Evolutionary conservation across 2,888 invertebrate genomes (phyloP).

Genomic region (Apodemia mormo): DNA sequence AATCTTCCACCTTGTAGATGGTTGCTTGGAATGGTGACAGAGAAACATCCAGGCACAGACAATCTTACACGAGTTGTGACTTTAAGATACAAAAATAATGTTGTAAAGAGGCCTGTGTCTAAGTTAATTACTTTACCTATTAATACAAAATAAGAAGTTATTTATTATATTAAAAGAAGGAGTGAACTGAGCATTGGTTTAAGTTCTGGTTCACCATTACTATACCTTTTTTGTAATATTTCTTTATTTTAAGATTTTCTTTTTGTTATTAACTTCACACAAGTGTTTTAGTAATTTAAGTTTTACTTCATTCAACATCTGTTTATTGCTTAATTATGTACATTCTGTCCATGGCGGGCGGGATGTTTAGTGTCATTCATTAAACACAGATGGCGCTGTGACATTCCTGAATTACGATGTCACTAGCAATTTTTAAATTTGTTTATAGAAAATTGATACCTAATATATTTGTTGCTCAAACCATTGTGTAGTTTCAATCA

Average conservation of each 20-base stretch:
- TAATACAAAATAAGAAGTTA: neutral
- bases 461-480: neutral
- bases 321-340: neutral
- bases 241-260: too few species aligned
- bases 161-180: too few species aligned
- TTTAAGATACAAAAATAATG: neutral
- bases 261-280: too few species aligned
- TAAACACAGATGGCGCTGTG: neutral
- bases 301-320: too few species aligned
- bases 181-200: too few species aligned
- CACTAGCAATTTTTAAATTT: neutral
- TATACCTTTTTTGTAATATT: too few species aligned
- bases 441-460: neutral
- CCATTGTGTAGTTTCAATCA: too few species aligned
- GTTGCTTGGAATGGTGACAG: conserved; percentile 19
- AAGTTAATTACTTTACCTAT: neutral
- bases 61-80: conserved; percentile 36
- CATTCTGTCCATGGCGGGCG: conserved; percentile 1
- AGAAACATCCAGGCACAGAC: conserved; percentile 37
- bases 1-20: too few species aligned
- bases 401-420: neutral
- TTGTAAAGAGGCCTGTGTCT: neutral
- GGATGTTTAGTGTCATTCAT: neutral
- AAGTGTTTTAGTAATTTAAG: too few species aligned
- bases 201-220: too few species aligned